phyloP scores from a whole-genome alignment of 2,888 invertebrate genomes.

The Brenthis hecate region DNA sequence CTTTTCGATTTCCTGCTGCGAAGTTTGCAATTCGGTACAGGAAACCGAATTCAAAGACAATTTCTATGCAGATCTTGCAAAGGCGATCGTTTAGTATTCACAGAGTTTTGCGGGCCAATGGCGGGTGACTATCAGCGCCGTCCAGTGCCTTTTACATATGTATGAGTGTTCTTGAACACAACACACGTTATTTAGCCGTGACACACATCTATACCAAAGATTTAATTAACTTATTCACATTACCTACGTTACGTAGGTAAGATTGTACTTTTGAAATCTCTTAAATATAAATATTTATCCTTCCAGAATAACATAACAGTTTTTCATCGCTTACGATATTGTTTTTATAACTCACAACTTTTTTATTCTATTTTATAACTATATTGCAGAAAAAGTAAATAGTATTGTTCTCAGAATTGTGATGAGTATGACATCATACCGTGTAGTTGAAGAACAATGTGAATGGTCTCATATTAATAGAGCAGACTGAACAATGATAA shows the following conservation, averaged over 20 bases:
- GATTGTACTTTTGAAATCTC: background rate
- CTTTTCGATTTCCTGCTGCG: slow-evolving; percentile 46
- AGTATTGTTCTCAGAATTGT: slow-evolving; percentile 50
- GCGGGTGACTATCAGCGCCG: slow-evolving; percentile 60
- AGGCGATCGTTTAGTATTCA: slow-evolving; percentile 70
- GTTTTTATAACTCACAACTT: background rate
- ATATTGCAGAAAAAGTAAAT: slow-evolving; percentile 12
- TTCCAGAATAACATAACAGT: background rate
- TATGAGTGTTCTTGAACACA: slow-evolving; percentile 65
- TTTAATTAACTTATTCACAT: slow-evolving; percentile 50
- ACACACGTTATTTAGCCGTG: slow-evolving; percentile 68
- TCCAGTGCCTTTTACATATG: slow-evolving; percentile 70
- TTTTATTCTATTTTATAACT: background rate
- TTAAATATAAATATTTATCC: background rate
- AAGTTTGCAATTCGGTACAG: slow-evolving; percentile 53
- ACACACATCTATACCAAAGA: slow-evolving; percentile 65
- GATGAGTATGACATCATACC: slow-evolving; percentile 58
- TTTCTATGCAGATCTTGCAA: slow-evolving; percentile 71
- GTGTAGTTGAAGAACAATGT: slow-evolving; percentile 58
- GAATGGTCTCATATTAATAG: slow-evolving; percentile 57
- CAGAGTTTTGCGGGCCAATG: slow-evolving; percentile 68
- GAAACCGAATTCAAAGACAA: slow-evolving; percentile 65
- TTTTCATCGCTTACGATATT: too few relatives aligned
- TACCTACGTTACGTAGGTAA: slow-evolving; percentile 20
- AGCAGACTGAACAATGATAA: slow-evolving; percentile 32